A percentile compares a stretch with the other conserved stretches of the same genome.
Conservation (phyloP, 2,113 vertebrate genomes). For the Channa maculata region DNA sequence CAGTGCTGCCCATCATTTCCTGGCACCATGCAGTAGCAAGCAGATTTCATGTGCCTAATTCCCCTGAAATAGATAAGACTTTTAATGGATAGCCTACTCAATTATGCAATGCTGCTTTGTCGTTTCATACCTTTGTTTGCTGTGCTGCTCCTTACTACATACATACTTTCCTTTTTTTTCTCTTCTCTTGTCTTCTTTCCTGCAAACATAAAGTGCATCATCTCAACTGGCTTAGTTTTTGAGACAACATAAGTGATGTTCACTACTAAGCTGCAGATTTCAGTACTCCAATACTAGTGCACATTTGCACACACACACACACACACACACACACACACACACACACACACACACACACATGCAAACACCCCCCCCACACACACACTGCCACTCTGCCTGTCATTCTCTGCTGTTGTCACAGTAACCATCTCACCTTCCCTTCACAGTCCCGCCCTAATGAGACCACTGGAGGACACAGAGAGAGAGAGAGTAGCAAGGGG, state of each 20-base stretch:
- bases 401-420: slow-evolving; percentile 84
- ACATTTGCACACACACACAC: no score
- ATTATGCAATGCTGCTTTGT: slow-evolving; percentile 72
- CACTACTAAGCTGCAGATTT: slow-evolving; percentile 17
- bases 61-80: slow-evolving; percentile 73
- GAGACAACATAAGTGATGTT: slow-evolving; percentile 28
- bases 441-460: slow-evolving; percentile 83
- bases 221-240: not conserved
- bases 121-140: slow-evolving; percentile 38
- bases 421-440: slow-evolving; percentile 84
- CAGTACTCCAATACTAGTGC: not conserved
- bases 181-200: slow-evolving; percentile 6
- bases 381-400: slow-evolving; percentile 56
- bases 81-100: slow-evolving; percentile 75
- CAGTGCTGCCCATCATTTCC: slow-evolving; percentile 76
- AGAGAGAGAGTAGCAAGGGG: slow-evolving; percentile 49
- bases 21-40: slow-evolving; percentile 67
- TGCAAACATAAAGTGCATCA: slow-evolving; percentile 11
- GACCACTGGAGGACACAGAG: slow-evolving; percentile 71
- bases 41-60: slow-evolving; percentile 65
- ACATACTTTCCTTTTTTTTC: slow-evolving; percentile 16
- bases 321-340: slow-evolving; percentile 18
- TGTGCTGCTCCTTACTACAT: not conserved
- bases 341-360: slow-evolving; percentile 20
- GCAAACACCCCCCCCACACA: not conserved